Evolutionary conservation across 2,113 vertebrate species (phyloP).

Genomic region (Larimichthys polyactis): DNA sequence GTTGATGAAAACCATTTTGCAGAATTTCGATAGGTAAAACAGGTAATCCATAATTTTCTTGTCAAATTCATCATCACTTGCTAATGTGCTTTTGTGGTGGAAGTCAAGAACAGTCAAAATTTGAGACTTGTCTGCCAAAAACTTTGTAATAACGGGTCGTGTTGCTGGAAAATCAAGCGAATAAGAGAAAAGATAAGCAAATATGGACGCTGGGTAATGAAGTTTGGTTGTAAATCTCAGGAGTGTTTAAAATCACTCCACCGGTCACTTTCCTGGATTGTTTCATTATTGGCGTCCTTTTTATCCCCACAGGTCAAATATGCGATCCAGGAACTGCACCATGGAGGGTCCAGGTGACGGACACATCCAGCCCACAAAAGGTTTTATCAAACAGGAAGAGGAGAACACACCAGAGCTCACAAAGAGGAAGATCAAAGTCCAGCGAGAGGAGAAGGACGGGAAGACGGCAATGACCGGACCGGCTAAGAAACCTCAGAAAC

Average conservation of each 20-base stretch:
- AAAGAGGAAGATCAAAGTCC: slow-evolving; percentile 66
- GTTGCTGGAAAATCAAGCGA: neutral
- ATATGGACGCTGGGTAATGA: neutral
- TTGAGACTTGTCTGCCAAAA: neutral
- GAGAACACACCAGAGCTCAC: slow-evolving; percentile 55
- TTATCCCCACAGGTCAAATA: slow-evolving; percentile 84
- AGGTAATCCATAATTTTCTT: slow-evolving; percentile 44
- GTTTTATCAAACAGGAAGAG: slow-evolving; percentile 69
- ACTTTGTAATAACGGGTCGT: neutral
- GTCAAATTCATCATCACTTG: neutral
- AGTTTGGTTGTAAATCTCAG: neutral
- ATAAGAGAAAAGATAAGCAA: neutral
- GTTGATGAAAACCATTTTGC: neutral
- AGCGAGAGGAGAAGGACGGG: slow-evolving; percentile 76
- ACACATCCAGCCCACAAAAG: slow-evolving; percentile 81
- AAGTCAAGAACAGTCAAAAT: neutral
- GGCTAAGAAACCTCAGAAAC: slow-evolving; percentile 80
- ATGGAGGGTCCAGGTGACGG: slow-evolving; percentile 86
- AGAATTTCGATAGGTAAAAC: neutral
- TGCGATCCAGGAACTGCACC: slow-evolving; percentile 92
- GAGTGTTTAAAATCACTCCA: neutral
- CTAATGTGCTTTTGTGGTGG: slow-evolving; percentile 10
- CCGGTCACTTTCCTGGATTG: neutral
- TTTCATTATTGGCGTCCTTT: neutral
- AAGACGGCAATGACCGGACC: slow-evolving; percentile 50